These are phyloP conservation scores for Tichodroma muraria DNA, from an alignment of 2,113 vertebrate genomes.

Conservation along the genomic window DNA sequence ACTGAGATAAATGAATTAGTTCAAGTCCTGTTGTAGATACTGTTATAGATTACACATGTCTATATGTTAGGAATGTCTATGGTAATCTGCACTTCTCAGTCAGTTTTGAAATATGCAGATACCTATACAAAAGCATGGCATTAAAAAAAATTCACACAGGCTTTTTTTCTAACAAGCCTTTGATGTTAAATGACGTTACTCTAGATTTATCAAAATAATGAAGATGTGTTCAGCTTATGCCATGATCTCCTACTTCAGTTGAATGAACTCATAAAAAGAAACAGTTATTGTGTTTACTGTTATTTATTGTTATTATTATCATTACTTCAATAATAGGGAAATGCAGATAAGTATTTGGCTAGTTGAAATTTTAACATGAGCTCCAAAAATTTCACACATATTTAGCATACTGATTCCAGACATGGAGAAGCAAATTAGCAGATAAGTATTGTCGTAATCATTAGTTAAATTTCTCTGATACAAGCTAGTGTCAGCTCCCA, in stretches of 20 bases:
- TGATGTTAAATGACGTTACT: neutral
- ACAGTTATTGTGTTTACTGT: neutral
- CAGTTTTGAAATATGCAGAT: neutral
- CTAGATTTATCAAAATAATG: neutral
- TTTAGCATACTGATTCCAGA: neutral
- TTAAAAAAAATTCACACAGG: neutral
- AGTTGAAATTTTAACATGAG: neutral
- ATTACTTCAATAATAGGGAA: neutral
- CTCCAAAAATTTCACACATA: neutral
- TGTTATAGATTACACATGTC: neutral
- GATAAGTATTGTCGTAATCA: neutral
- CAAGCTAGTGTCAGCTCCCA: neutral
- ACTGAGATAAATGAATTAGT: neutral
- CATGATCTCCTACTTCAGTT: neutral
- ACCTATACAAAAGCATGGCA: neutral
- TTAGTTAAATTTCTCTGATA: neutral
- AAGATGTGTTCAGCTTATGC: neutral
- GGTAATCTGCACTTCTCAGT: neutral
- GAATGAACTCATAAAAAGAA: neutral
- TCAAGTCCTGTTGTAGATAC: neutral
- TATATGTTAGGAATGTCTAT: neutral
- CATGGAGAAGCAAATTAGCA: neutral
- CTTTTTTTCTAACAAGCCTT: neutral
- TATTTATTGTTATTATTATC: neutral
- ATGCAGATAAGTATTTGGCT: neutral